These are phyloP conservation scores for Dryas iulia DNA, from an alignment of 1,140 invertebrate genomes.

Conservation along the genomic window DNA sequence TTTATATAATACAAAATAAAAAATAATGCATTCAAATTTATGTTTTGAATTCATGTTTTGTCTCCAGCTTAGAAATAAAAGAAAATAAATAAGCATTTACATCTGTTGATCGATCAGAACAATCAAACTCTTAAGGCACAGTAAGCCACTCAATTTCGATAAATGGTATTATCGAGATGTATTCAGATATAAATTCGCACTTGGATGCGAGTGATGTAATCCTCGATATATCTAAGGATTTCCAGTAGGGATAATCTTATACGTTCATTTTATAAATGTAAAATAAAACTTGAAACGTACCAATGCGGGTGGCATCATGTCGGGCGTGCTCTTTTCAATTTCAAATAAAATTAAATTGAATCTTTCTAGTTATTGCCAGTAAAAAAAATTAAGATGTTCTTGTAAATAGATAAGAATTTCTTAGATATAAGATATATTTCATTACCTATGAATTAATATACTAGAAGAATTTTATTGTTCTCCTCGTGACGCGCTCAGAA, in stretches of 20 bases:
- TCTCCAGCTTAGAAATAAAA: no score
- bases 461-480: no score
- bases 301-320: background rate
- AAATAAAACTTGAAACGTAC: background rate
- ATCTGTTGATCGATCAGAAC: background rate
- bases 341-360: background rate
- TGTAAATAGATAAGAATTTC: no score
- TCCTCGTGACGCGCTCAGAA: no score
- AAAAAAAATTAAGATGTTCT: background rate
- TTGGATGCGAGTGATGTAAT: background rate
- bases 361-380: background rate
- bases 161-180: background rate
- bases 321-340: background rate
- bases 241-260: background rate
- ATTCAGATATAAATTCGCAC: background rate
- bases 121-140: background rate
- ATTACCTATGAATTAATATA: no score
- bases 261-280: conserved; percentile 2
- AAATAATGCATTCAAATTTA: no score
- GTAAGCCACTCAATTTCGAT: background rate
- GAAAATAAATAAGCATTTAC: no score
- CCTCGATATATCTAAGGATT: background rate
- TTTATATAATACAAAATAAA: no score
- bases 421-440: no score
- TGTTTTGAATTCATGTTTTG: no score